phyloP scores from a whole-genome alignment of 2,797 vertebrate genomes.

The Babyrousa celebensis region DNA sequence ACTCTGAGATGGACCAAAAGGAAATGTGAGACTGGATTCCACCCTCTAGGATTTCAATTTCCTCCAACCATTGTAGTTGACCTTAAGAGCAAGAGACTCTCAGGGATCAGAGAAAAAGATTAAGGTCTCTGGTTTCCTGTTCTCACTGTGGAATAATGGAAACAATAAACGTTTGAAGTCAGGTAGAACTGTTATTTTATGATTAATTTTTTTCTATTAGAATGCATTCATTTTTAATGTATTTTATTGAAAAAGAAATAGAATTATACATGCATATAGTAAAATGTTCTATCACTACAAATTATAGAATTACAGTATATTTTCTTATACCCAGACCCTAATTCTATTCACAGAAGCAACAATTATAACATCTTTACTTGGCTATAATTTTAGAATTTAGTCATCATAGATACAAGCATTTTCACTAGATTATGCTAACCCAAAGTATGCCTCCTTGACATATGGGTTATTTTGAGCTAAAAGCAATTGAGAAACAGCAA shows the following conservation, averaged over 20 bases:
- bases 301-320: background rate
- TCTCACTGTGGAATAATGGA: background rate
- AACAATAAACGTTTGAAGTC: background rate
- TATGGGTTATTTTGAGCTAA: background rate
- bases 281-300: background rate
- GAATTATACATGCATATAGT: background rate
- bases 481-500: background rate
- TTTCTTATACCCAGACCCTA: background rate
- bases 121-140: background rate
- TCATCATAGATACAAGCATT: background rate
- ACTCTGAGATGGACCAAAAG: background rate
- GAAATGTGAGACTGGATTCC: background rate
- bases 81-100: background rate
- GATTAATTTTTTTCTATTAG: background rate
- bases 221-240: background rate
- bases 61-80: background rate
- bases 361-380: slow-evolving; percentile 31
- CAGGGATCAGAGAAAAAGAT: background rate
- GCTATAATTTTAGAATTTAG: background rate
- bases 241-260: slow-evolving; percentile 37
- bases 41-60: background rate
- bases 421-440: background rate
- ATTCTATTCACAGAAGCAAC: background rate
- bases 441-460: background rate
- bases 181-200: background rate